Evolutionary conservation across 2,888 invertebrate species (phyloP), one percentile per base, ranked within the genome.

Genomic region (Endotricha flammealis): DNA sequence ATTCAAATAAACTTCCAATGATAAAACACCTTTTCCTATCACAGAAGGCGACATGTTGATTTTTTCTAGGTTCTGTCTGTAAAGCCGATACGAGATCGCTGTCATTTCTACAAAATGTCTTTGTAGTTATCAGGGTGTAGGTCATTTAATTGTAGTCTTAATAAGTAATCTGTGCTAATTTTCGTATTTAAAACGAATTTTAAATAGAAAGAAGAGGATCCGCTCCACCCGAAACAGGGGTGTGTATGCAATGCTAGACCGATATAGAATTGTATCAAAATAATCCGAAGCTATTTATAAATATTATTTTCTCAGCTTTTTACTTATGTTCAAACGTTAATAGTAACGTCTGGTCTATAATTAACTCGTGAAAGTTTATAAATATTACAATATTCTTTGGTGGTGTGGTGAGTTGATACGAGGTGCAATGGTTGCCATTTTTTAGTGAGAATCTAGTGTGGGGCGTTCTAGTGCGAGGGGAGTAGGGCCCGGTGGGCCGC

Each of bases 221-320:
- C 64, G 67, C 64, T 73, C 71, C 81, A 80, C 85, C 81, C 80
- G 71, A 79, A 68, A 71, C 76, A 78, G 75, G 86, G 86, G 87
- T 87, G 86, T 86, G 87, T 87, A 82, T 82, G 73, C 69, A 75
- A 78, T 82, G 81, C 75, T 76, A 73, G 74, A 79, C 82, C 73
- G 68, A 79, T 80, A 69, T 82, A 85, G 80, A 83, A 77, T 82
- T 80, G 85, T 83, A 85, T 86, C 83, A 86, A 87, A 86, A 85
- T 86, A 86, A 85, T 86, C 80, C 68, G 56, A 80, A 86, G 83
- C 86, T 87, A 87, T 87, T 87, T 87, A 86, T 87, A 87, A 86
- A 87, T 86, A 87, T 85, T 86, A 86, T 86, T 87, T 86, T 85
- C 83, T 80, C 78, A 79, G 75, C 83, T 82, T 87, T n/a, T 87